Evolutionary conservation across 1,140 invertebrate species (phyloP).

Genomic region (Cepaea nemoralis): DNA sequence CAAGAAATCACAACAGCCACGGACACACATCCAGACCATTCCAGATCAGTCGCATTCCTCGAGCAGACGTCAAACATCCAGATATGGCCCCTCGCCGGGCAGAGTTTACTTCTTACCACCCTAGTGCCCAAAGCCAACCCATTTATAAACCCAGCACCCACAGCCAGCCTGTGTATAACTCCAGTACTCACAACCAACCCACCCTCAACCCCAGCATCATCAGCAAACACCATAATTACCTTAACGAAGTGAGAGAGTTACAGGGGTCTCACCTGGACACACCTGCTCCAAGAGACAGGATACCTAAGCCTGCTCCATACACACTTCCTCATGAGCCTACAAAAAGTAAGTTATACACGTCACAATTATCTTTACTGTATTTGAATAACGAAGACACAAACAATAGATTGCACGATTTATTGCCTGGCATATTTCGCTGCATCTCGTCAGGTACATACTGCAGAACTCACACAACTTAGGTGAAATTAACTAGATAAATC

Average conservation of each 20-base stretch:
- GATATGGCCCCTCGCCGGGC: neutral
- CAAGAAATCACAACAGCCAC: neutral
- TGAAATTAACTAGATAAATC: too few species aligned
- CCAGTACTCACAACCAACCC: neutral
- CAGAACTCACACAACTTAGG: too few species aligned
- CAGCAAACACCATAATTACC: conserved; percentile 31
- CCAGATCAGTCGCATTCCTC: neutral
- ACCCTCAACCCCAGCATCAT: neutral
- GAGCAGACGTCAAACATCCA: neutral
- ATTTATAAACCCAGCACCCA: neutral
- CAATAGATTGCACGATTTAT: too few species aligned
- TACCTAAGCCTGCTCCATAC: conserved; percentile 50
- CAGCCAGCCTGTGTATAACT: neutral
- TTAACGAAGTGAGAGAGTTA: conserved; percentile 36
- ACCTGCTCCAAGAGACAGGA: conserved; percentile 49
- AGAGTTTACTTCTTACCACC: neutral
- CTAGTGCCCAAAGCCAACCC: neutral
- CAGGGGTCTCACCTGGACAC: conserved; percentile 48
- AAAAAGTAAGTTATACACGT: conserved; percentile 37
- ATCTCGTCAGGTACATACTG: too few species aligned
- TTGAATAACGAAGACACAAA: too few species aligned
- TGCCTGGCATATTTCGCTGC: too few species aligned
- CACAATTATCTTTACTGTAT: too few species aligned
- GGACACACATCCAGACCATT: neutral
- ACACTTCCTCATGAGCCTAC: conserved; percentile 27